Base-by-base conservation (phyloP, 2,888 invertebrate genomes). In the Drosophila seclusa region DNA sequence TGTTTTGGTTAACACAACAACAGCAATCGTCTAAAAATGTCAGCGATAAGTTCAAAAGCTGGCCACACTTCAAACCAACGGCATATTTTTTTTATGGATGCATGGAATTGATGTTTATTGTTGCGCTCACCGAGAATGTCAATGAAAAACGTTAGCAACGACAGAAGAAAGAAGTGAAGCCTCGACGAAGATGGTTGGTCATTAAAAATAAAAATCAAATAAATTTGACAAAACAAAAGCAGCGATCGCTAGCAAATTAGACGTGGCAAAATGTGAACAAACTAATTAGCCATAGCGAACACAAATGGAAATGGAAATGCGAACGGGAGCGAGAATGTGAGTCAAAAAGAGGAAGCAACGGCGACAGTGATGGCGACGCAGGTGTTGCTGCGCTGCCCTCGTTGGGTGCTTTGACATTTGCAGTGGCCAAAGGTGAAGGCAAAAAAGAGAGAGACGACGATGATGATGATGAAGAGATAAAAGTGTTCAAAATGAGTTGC, bases 251-350 rank as follows among this genome's bases (percentile, higher is more conserved):
- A 75, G 53, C 67, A 76, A 79, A 79, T 71, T 80, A 60, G 54
- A 66, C 83, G 74, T 73, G 77, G 83, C 77, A 60, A 73, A 76
- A 82, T 79, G 71, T 74, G 72, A 78, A 65, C 72, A 85, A 73
- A 73, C 82, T 82, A 85, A 87, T 84, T 82, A 82, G 79, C 67
- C 72, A 73, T 57, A 80, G 58, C 61, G 73, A 66, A 60, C 50
- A 53, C 45, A 45, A 24, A 45, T 45, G 45, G 45, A 13, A 21
- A 45, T 45, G 45, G 45, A 24, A 45, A 45, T 45, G 36, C 6
- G 16, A 71, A 63, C 45, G 68, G 52, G 50, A 68, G 27, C 34
- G 42, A 55, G 50, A 40, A 29, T 6, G 32, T 11, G 32, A 38
- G 50, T 31, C 27, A 24, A 57, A 34, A 65, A 64, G 60, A 61